Percentiles rank a stretch among this genome's conserved stretches.
These are phyloP conservation scores for Orius insidiosus DNA, from an alignment of 1,140 invertebrate genomes.

Conservation along the genomic window DNA sequence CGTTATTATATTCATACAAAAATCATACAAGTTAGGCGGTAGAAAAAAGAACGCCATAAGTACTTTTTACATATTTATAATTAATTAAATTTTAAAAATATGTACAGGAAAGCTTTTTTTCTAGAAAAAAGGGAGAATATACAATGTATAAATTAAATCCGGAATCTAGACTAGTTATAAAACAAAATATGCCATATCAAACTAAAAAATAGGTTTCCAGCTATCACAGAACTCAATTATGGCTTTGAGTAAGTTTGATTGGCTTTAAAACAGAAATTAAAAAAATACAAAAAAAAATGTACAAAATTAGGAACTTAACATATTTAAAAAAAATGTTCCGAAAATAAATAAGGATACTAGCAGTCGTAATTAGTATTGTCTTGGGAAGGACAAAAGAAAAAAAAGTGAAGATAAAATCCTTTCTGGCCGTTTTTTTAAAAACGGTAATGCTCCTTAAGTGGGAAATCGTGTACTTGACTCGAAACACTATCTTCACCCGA, in stretches of 20 bases:
- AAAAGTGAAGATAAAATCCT: conserved; percentile 7
- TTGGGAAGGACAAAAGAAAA: conserved; percentile 1
- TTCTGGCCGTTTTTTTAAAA: background rate
- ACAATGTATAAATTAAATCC: background rate
- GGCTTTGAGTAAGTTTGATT: background rate
- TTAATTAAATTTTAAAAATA: background rate
- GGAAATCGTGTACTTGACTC: conserved; percentile 5
- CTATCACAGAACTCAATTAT: background rate
- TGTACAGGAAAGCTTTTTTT: background rate
- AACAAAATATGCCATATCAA: background rate
- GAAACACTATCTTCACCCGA: conserved; percentile 1
- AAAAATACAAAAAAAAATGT: background rate
- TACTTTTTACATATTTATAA: conserved; percentile 7
- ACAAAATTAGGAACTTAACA: conserved; percentile 3
- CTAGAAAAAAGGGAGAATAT: background rate
- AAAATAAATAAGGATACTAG: conserved; percentile 1
- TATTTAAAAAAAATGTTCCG: background rate
- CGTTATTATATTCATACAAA: conserved; percentile 9
- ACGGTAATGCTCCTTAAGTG: conserved; percentile 8
- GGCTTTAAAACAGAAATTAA: background rate
- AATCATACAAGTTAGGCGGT: conserved; percentile 9
- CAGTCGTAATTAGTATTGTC: background rate
- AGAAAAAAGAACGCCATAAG: conserved; percentile 2
- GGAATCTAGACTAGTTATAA: background rate
- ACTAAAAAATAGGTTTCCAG: background rate